phyloP scores from a whole-genome alignment of 2,888 invertebrate species.

The Cosmia pyralina region DNA sequence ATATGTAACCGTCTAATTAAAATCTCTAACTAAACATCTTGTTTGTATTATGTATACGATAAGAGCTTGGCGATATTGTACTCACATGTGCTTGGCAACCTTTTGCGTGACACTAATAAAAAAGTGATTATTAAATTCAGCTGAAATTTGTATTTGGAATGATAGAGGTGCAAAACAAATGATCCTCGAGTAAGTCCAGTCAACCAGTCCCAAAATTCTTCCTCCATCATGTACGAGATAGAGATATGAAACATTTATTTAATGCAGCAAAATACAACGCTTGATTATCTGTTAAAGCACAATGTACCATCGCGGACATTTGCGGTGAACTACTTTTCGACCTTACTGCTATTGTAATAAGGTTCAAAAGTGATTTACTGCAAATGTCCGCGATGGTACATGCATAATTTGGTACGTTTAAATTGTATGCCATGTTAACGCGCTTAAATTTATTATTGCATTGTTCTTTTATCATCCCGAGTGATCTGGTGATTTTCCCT shows the following conservation, averaged over 20 bases:
- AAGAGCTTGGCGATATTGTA: not conserved
- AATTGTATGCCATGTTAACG: not conserved
- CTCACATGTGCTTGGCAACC: constrained; percentile 51
- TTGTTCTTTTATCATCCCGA: not conserved
- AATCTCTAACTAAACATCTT: not conserved
- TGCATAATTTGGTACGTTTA: not conserved
- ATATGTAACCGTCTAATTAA: not conserved
- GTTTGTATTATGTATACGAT: not conserved
- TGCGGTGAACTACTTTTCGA: too few relatives aligned
- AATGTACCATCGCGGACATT: too few relatives aligned
- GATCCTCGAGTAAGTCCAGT: not conserved
- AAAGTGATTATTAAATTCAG: not conserved
- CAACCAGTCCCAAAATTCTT: not conserved
- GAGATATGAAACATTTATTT: not conserved
- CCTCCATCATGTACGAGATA: not conserved
- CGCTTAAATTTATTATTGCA: not conserved
- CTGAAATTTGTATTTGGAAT: too few relatives aligned
- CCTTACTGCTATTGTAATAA: too few relatives aligned
- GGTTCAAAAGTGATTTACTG: too few relatives aligned
- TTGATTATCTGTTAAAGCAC: not conserved
- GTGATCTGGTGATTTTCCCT: not conserved
- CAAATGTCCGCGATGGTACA: too few relatives aligned
- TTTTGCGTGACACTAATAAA: constrained; percentile 37
- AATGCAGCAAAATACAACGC: too few relatives aligned
- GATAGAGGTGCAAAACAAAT: not conserved